Base-by-base conservation (phyloP, 2,113 vertebrate genomes). In the Nicator chloris region DNA sequence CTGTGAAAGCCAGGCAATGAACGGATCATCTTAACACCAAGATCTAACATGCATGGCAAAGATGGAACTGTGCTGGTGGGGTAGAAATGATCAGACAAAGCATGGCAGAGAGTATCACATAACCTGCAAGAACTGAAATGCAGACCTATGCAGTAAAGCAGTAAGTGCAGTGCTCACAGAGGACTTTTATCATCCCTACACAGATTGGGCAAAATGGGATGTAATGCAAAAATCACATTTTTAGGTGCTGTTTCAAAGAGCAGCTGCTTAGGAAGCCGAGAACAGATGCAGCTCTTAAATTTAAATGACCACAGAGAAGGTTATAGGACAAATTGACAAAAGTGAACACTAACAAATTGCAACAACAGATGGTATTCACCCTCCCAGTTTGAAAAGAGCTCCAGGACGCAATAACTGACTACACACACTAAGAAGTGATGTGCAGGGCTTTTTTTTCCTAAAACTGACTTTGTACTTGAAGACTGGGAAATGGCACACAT, bases 211-310 rank as follows among this genome's bases (percentile, higher is more conserved):
- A 66, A 91, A 94, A 96, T 8, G 28, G 60, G 28, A 84, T 84
- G 51, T 10, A 79, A 82, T 13, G 40, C 86, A 90, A 90, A 91
- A 23, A 79, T 64, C 70, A 54, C 61, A 69, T 68, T 85, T 92
- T 92, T 35, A 82, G 70, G 53, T 65, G 65, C 49, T 49, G n/a
- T 87, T 95, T 82, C 59, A 40, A 69, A 79, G 49, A 93, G 53
- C 80, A 92, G 85, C 56, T 92, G 78, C 70, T 82, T 56, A 85
- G 66, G 63, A 95, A 92, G 71, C 44, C 37, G 57, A 60, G 57
- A 94, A 79, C 87, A 96, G 93, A 85, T 76, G 75, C 40, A 93
- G 60, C 84, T 90, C 92, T 94, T 95, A 87, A 94, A 85, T 85
- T 95, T 77, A 91, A 95, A 91, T 90, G 70, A 85, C 73, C 84